Evolutionary conservation across 2,797 vertebrate species (phyloP).

Genomic region (Myripristis murdjan): DNA sequence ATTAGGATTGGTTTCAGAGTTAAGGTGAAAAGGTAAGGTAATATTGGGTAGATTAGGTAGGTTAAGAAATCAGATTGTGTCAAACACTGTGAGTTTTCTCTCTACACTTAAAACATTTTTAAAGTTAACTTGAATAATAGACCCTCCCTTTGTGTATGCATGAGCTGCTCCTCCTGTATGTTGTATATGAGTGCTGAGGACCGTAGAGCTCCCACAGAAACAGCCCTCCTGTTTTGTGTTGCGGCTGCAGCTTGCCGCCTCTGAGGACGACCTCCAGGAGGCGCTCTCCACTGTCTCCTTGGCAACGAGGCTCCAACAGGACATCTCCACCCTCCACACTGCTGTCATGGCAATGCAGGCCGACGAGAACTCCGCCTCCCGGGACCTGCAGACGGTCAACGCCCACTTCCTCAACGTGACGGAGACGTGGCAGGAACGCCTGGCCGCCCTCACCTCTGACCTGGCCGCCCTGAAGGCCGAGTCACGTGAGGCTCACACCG

Average conservation of each 20-base stretch:
- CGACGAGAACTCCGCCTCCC: constrained; percentile 83
- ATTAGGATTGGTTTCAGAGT: no score
- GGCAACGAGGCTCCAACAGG: constrained; percentile 86
- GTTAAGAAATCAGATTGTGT: no score
- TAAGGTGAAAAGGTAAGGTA: no score
- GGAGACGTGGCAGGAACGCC: constrained; percentile 86
- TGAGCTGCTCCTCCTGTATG: constrained; percentile 7
- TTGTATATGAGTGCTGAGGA: constrained; percentile 38
- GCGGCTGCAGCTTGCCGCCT: constrained; percentile 93
- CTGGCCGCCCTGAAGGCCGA: constrained; percentile 87
- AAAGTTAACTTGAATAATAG: not conserved
- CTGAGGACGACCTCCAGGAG: constrained; percentile 87
- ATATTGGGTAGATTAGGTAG: no score
- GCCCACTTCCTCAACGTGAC: constrained; percentile 89
- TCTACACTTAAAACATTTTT: no score
- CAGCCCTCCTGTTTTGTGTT: constrained; percentile 93
- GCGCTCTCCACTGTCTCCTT: constrained; percentile 83
- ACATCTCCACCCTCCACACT: constrained; percentile 85
- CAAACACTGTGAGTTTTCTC: no score
- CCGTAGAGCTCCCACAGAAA: constrained; percentile 76
- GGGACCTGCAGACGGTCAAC: constrained; percentile 86
- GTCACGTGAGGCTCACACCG: constrained; percentile 86
- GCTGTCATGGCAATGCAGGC: constrained; percentile 82
- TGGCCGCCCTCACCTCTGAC: constrained; percentile 83
- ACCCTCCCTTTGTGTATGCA: not conserved